Evolutionary conservation across 2,888 invertebrate genomes (phyloP).

Genomic region (Athalia rosae): DNA sequence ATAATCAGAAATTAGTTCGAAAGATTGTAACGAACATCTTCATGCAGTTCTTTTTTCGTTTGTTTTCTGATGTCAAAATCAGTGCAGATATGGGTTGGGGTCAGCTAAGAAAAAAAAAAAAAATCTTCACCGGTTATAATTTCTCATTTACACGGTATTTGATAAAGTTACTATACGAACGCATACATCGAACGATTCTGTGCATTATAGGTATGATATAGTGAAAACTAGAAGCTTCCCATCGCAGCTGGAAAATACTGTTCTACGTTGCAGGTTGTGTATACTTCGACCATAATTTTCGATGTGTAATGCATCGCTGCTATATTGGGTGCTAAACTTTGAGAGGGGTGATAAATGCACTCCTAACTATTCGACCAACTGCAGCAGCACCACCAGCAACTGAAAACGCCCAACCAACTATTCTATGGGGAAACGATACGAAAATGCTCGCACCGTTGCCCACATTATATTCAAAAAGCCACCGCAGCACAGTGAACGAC

Average conservation of each 20-base stretch:
- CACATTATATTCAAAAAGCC: neutral
- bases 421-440: no score
- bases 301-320: conserved; percentile 49
- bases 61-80: no score
- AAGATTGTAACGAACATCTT: no score
- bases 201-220: no score
- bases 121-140: no score
- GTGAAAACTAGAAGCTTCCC: neutral
- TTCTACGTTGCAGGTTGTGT: conserved; percentile 12
- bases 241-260: conserved; percentile 8
- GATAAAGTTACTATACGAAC: neutral
- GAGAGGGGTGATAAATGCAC: conserved; percentile 48
- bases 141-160: no score
- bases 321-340: conserved; percentile 47
- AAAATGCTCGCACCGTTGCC: neutral
- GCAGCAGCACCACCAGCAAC: neutral
- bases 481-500: no score
- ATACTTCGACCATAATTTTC: conserved; percentile 55
- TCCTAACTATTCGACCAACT: conserved; percentile 43
- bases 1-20: no score
- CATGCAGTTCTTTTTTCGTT: no score
- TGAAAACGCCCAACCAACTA: no score
- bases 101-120: no score
- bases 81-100: no score
- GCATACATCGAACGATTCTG: neutral